These are phyloP conservation scores for cat (Felis catus) DNA, from an alignment of 2,113 vertebrate species.

Conservation along the genomic window DNA sequence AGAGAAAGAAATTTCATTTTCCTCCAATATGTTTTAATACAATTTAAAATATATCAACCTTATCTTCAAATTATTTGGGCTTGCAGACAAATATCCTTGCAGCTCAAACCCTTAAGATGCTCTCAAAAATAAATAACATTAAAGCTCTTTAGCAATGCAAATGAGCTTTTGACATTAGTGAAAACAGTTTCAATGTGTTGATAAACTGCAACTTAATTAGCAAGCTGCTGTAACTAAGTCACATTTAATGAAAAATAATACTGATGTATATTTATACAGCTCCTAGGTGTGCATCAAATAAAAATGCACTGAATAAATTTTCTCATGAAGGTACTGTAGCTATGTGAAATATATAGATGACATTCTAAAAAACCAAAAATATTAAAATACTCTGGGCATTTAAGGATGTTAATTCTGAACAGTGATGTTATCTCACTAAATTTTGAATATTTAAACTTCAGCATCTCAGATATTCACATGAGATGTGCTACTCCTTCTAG, in stretches of 20 bases:
- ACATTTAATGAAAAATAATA: conserved; percentile 74
- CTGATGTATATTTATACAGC: not conserved
- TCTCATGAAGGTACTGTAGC: conserved; percentile 39
- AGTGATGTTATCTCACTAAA: not conserved
- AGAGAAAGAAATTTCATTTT: conserved; percentile 41
- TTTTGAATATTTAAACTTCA: conserved; percentile 23
- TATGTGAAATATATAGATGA: conserved; percentile 56
- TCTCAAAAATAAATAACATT: conserved; percentile 48
- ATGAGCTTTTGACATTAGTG: conserved; percentile 56
- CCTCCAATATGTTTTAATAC: not conserved
- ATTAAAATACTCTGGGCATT: conserved; percentile 48
- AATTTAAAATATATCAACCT: conserved; percentile 46
- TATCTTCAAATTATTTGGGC: conserved; percentile 50
- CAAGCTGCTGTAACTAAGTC: conserved; percentile 54
- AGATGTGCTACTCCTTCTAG: not conserved
- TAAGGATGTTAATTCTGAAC: conserved; percentile 35
- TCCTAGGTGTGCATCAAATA: conserved; percentile 36
- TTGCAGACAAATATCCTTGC: conserved; percentile 45
- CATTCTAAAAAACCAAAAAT: conserved; percentile 53
- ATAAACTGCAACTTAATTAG: conserved; percentile 71
- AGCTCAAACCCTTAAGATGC: conserved; percentile 50
- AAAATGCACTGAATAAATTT: conserved; percentile 43
- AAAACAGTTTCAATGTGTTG: conserved; percentile 54
- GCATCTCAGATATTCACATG: not conserved
- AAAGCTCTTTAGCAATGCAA: conserved; percentile 66